Conservation (phyloP, 2,888 invertebrate genomes). For the Rutpela maculata region DNA sequence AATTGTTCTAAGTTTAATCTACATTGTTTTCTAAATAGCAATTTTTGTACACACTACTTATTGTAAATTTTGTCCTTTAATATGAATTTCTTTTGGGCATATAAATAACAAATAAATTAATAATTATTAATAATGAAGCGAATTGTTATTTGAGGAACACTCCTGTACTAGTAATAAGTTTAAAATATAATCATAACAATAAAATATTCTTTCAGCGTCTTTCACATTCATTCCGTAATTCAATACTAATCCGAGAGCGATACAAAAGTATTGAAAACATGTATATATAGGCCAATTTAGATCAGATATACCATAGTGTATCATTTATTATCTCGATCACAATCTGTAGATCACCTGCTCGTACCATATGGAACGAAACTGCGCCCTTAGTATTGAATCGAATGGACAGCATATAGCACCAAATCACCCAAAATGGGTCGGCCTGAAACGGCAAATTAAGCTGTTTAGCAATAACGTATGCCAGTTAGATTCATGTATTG, state of each 20-base stretch:
- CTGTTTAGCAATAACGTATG: constrained; percentile 58
- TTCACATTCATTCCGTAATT: not conserved
- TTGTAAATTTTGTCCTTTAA: too few species aligned
- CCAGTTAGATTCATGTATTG: constrained; percentile 55
- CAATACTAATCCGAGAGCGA: not conserved
- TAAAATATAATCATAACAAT: not conserved
- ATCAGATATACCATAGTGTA: constrained; percentile 51
- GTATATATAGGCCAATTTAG: constrained; percentile 53
- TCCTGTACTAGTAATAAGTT: too few species aligned
- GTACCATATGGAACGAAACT: constrained; percentile 47
- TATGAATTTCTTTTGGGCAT: too few species aligned
- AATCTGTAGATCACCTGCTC: constrained; percentile 55
- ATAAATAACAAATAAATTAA: too few species aligned
- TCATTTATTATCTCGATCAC: constrained; percentile 55
- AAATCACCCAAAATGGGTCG: constrained; percentile 51
- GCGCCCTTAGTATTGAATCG: constrained; percentile 22
- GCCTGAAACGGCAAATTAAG: constrained; percentile 59
- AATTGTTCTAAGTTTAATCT: too few species aligned
- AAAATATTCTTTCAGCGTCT: not conserved
- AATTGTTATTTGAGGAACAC: too few species aligned
- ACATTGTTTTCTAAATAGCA: too few species aligned
- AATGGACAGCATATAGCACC: constrained; percentile 30
- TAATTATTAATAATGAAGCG: too few species aligned
- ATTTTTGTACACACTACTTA: too few species aligned
- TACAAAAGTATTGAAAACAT: constrained; percentile 49